These are phyloP conservation scores for Tenualosa thibaudeaui DNA, from an alignment of 2,797 vertebrate genomes.

Conservation along the genomic window DNA sequence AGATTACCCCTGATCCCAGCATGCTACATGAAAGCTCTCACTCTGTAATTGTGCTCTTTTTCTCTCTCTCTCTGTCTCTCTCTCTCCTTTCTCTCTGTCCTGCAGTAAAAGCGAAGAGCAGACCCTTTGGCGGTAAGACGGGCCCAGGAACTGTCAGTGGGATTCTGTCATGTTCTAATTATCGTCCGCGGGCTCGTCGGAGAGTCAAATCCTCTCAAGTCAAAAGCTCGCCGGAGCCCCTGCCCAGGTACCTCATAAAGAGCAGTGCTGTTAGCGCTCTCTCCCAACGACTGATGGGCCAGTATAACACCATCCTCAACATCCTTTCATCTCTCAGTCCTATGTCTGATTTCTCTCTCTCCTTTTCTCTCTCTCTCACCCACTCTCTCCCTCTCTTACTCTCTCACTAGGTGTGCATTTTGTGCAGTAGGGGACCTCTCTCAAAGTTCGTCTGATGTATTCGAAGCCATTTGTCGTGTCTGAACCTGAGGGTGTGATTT, in stretches of 20 bases:
- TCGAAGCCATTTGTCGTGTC: constrained; percentile 75
- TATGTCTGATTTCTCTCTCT: constrained; percentile 15
- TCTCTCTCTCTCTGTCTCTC: constrained; percentile 7
- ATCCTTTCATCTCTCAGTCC: constrained; percentile 28
- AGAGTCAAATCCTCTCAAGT: constrained; percentile 60
- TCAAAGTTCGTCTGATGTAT: constrained; percentile 74
- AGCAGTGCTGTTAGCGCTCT: constrained; percentile 33
- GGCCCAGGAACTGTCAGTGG: constrained; percentile 48
- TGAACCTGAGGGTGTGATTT: constrained; percentile 82
- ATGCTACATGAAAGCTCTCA: constrained; percentile 17
- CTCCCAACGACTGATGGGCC: constrained; percentile 55
- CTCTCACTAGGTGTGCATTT: constrained; percentile 25
- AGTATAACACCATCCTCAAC: constrained; percentile 42
- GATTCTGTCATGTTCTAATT: constrained; percentile 54
- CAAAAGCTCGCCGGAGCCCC: constrained; percentile 36
- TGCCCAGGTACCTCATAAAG: constrained; percentile 36
- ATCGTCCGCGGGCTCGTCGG: constrained; percentile 49
- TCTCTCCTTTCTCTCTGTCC: background rate
- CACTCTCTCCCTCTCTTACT: constrained; percentile 9
- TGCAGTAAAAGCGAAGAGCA: background rate
- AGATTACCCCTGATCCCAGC: background rate
- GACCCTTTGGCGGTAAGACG: constrained; percentile 26
- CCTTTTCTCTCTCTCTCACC: constrained; percentile 9
- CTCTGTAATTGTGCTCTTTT: background rate
- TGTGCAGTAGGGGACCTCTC: constrained; percentile 40